Conservation (phyloP, 2,888 invertebrate genomes). For the Cenopis cana region DNA sequence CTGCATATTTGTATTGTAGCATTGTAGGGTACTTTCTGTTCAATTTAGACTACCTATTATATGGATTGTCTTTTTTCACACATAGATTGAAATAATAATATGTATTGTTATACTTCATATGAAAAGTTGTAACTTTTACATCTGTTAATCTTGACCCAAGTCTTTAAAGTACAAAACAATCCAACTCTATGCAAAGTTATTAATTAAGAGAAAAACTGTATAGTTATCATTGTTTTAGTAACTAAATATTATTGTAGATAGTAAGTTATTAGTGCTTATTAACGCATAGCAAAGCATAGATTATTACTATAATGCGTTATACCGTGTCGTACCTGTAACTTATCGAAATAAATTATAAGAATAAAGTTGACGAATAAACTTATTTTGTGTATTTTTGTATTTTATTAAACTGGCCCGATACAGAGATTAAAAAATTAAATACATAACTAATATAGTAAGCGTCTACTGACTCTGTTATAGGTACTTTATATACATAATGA, state of each 20-base stretch:
- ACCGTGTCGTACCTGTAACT: slow-evolving; percentile 53
- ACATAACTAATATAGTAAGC: not conserved
- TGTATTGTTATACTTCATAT: not conserved
- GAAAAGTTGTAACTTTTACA: slow-evolving; percentile 7
- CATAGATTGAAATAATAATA: too few species aligned
- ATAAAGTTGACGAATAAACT: slow-evolving; percentile 43
- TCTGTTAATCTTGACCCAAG: slow-evolving; percentile 50
- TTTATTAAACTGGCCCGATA: not conserved
- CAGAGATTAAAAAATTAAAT: not conserved
- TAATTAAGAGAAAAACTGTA: slow-evolving; percentile 38
- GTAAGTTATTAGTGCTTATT: slow-evolving; percentile 21
- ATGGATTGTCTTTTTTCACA: too few species aligned
- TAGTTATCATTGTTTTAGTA: slow-evolving; percentile 20
- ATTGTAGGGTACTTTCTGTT: too few species aligned
- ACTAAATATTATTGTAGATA: slow-evolving; percentile 29
- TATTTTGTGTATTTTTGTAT: slow-evolving; percentile 10
- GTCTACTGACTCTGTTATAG: too few species aligned
- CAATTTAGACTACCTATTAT: too few species aligned
- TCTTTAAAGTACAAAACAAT: slow-evolving; percentile 65
- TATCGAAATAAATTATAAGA: slow-evolving; percentile 38
- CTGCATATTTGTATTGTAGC: too few species aligned
- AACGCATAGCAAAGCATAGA: slow-evolving; percentile 35
- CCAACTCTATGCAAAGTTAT: slow-evolving; percentile 42
- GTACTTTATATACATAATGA: too few species aligned
- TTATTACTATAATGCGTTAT: slow-evolving; percentile 39